Evolutionary conservation across 2,113 vertebrate genomes (phyloP), one percentile per base, ranked within the genome.

Genomic region (Thymallus thymallus): DNA sequence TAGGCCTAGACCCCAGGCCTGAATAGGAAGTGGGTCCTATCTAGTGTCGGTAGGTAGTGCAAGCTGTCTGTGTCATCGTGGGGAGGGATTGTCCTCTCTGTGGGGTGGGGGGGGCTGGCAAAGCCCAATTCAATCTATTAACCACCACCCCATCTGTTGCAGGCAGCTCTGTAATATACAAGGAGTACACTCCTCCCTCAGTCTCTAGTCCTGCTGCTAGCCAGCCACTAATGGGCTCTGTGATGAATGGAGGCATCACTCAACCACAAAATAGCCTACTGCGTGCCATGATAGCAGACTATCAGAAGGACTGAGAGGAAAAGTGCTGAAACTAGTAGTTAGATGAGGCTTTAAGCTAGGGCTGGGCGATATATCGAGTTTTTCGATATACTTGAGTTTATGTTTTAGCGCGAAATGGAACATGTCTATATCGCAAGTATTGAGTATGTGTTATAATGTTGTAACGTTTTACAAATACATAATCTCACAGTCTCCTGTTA

Each of bases 131-230:
- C 84, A 87, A 78, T 78, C 80, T 80, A 84, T 86, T 83, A 86
- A 82, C 78, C 82, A 78, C 72, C 80, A 81, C 77, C 81, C 88
- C 87, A 89, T 91, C 90, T 91, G 89, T 87, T 84, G 78, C 77
- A 41, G 35, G 78, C 77, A 81, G 73, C 68, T 73, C 69, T 78
- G 9, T 6, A 64, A 81, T 76, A 73, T 85, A 80, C 76, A 79
- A 84, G 65, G 48, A 51, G 46, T 16, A 51, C 51, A 70, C 26
- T 32, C 48, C 5, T 48, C 73, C 77, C 67, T 69, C 56, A 26
- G 35, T 70, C 24, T n/a, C 58, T 64, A 16, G 48, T 32, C 72
- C 65, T 55, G 24, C 35, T 9, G 10, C 10, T 41, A 41, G 35
- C 35, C 7, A 41, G 9, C 9, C 56, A 22, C n/a, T 60, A n/a